These are phyloP conservation scores for Griposia aprilina DNA, from an alignment of 2,888 invertebrate species.

Conservation along the genomic window DNA sequence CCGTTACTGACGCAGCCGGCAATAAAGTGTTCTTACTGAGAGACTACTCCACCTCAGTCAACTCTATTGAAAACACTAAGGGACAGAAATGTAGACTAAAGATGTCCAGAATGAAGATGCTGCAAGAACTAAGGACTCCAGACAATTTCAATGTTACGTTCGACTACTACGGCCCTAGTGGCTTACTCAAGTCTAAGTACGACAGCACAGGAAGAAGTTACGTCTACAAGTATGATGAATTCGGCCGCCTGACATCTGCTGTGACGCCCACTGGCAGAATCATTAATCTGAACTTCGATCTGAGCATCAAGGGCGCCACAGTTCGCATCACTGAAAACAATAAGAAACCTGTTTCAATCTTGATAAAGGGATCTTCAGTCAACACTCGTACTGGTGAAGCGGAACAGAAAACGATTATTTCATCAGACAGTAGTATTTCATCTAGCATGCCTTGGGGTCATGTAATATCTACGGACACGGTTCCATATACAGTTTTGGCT, in stretches of 20 bases:
- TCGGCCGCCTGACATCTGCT: constrained; percentile 97
- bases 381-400: constrained; percentile 95
- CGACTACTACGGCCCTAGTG: constrained; percentile 97
- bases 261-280: constrained; percentile 99
- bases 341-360: constrained; percentile 95
- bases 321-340: constrained; percentile 96
- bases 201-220: constrained; percentile 97
- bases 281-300: constrained; percentile 96
- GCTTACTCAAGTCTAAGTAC: constrained; percentile 96
- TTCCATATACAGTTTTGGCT: constrained; percentile 97
- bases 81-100: constrained; percentile 97
- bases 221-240: constrained; percentile 98
- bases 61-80: constrained; percentile 98
- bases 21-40: constrained; percentile 96
- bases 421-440: constrained; percentile 95
- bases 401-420: constrained; percentile 94
- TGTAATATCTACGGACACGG: constrained; percentile 96
- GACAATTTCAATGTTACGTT: constrained; percentile 98
- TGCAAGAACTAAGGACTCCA: constrained; percentile 97
- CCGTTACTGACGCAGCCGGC: constrained; percentile 98
- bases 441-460: constrained; percentile 96
- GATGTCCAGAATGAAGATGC: constrained; percentile 98
- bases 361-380: constrained; percentile 96
- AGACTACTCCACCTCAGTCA: constrained; percentile 96
- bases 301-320: constrained; percentile 97